Evolutionary conservation across 1,140 invertebrate species (phyloP).

Genomic region (Drosophila virilis): DNA sequence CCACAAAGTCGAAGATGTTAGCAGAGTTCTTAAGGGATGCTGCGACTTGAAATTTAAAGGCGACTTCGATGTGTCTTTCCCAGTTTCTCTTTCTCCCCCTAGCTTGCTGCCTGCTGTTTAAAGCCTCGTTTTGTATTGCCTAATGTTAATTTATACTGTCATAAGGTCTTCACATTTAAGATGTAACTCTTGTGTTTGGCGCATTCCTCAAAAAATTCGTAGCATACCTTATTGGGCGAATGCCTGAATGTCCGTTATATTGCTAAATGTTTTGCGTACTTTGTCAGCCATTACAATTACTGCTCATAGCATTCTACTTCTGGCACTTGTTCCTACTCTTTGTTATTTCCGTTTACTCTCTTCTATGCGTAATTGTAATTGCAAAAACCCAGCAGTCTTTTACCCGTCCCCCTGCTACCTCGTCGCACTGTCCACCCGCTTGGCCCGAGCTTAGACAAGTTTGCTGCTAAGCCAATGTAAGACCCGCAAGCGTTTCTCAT

Average conservation of each 20-base stretch:
- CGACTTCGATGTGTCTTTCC: neutral
- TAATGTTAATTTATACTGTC: no score
- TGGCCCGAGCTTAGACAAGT: constrained; percentile 70
- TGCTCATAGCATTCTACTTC: constrained; percentile 25
- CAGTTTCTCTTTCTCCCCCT: neutral
- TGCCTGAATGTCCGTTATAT: constrained; percentile 49
- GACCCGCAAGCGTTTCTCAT: constrained; percentile 78
- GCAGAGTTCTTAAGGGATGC: neutral
- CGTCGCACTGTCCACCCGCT: constrained; percentile 9
- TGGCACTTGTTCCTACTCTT: constrained; percentile 27
- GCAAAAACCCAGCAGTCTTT: constrained; percentile 45
- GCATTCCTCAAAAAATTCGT: neutral
- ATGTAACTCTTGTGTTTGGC: neutral
- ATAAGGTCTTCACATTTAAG: neutral
- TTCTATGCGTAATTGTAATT: constrained; percentile 75
- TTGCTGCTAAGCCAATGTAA: constrained; percentile 81
- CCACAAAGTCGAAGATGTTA: constrained; percentile 43
- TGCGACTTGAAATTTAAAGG: constrained; percentile 1
- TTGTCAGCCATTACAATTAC: constrained; percentile 70
- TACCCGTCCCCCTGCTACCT: neutral
- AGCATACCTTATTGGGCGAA: constrained; percentile 5
- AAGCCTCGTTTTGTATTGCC: no score
- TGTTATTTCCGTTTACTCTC: constrained; percentile 37
- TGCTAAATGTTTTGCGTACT: constrained; percentile 73
- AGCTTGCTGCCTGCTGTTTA: no score